Evolutionary conservation across 2,113 vertebrate genomes (phyloP).

Genomic region (Camelus bactrianus): DNA sequence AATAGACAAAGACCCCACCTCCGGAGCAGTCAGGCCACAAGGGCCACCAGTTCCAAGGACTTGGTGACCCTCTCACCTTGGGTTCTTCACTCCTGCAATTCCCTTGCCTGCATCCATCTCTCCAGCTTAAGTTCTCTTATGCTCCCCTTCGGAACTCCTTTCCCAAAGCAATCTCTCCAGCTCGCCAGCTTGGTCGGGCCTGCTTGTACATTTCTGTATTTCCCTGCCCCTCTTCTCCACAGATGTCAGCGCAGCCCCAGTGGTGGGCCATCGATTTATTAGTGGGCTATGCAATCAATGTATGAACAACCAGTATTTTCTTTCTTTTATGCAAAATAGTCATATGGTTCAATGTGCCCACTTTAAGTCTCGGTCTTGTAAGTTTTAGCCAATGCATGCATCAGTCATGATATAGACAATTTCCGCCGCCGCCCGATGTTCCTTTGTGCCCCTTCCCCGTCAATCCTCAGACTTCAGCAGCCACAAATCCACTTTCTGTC

Average conservation of each 20-base stretch:
- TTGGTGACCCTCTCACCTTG: not conserved
- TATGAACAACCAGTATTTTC: not conserved
- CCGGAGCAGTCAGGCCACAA: not conserved
- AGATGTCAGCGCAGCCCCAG: not conserved
- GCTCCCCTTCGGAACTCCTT: not conserved
- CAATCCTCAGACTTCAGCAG: not conserved
- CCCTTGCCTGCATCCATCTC: accelerated
- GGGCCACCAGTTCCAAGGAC: not conserved
- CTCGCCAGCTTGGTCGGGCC: accelerated
- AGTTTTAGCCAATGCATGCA: not conserved
- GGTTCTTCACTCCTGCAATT: accelerated
- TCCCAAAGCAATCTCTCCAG: not conserved
- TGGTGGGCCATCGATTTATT: not conserved
- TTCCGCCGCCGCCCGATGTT: not conserved
- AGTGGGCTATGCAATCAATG: not conserved
- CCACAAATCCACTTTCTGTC: not conserved
- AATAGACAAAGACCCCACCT: no score
- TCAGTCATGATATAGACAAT: accelerated
- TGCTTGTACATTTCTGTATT: not conserved
- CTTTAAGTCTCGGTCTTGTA: not conserved
- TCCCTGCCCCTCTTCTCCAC: not conserved
- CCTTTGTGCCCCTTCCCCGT: not conserved
- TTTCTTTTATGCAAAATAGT: not conserved
- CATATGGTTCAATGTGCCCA: not conserved
- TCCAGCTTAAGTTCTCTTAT: not conserved